phyloP scores from a whole-genome alignment of 2,797 vertebrate genomes.

The Crenuchus spilurus region DNA sequence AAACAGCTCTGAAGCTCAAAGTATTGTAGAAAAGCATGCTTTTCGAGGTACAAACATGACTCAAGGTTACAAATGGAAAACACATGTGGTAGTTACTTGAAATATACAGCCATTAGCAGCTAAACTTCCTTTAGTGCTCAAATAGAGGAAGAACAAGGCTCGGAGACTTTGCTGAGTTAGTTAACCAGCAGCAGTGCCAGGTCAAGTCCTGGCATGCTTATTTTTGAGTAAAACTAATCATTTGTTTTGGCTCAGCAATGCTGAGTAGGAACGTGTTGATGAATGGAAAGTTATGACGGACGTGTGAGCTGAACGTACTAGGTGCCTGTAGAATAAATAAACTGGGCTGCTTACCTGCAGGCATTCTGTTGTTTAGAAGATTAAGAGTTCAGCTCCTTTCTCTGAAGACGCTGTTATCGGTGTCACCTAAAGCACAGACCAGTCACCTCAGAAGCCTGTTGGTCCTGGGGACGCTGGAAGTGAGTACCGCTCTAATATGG shows the following conservation, averaged over 20 bases:
- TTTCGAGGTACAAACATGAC: neutral
- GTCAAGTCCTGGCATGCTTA: too few relatives aligned
- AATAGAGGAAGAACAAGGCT: neutral
- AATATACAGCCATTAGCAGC: neutral
- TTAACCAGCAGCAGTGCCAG: too few relatives aligned
- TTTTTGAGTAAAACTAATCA: too few relatives aligned
- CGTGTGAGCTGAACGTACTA: neutral
- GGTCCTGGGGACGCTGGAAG: neutral
- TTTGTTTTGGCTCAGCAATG: neutral
- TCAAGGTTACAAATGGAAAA: neutral
- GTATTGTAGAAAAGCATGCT: neutral
- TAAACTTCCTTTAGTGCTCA: neutral
- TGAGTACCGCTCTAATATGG: neutral
- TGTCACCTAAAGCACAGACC: neutral
- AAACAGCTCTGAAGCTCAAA: too few relatives aligned
- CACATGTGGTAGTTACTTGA: neutral
- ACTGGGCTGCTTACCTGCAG: slow-evolving; percentile 47
- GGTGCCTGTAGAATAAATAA: neutral
- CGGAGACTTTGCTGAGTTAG: neutral
- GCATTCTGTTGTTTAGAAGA: slow-evolving; percentile 41
- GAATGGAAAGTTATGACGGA: neutral
- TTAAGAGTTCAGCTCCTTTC: slow-evolving; percentile 12
- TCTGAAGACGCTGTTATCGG: neutral
- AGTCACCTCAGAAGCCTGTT: neutral
- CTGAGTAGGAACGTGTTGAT: too few relatives aligned